Base-by-base conservation (phyloP, 2,797 vertebrate species). In the Cheirogaleus major region DNA sequence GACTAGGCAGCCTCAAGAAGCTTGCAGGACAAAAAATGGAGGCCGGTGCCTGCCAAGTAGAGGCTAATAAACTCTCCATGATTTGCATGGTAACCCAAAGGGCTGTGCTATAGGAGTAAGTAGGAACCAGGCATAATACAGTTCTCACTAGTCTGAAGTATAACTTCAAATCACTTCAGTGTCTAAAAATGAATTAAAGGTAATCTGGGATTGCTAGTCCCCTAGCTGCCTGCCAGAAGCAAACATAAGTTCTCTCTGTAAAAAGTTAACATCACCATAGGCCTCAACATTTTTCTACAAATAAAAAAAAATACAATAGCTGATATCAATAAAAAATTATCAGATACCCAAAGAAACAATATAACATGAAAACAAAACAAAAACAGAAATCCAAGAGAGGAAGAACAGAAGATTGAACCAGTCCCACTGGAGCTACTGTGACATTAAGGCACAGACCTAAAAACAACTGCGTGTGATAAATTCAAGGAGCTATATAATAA, bases 281-380 rank as follows among this genome's bases (percentile, higher is more conserved):
- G 57, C 22, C 32, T 81, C 38, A 52, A 45, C 17, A 35, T 57
- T 78, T 72, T 25, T 84, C 78, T 55, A 10, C 20, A 72, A 84
- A 13, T 84, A 73, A 27, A 52, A 89, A 84, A 85, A 86, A 38
- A 59, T 35, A 41, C 5, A 82, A 48, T 59, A 95, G 45, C 9
- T 52, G 61, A 9, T 61, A 84, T 41, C 45, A 91, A 79, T 45
- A n/a, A 45, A 87, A 63, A 70, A 52, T 80, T 7, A 45, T 18
- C 22, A 80, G 43, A 69, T 32, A 63, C 32, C 43, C 25, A 65
- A 52, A 45, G 45, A 72, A 35, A 83, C 20, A 76, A 65, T 45
- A 63, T 50, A 41, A 73, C 27, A 95, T 50, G 84, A 88, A 70
- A 88, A 90, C 35, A 90, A 79, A 89, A 85, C 14, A 30, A 88